These are phyloP conservation scores for Saccostrea echinata DNA, from an alignment of 1,140 invertebrate genomes.

Conservation along the genomic window DNA sequence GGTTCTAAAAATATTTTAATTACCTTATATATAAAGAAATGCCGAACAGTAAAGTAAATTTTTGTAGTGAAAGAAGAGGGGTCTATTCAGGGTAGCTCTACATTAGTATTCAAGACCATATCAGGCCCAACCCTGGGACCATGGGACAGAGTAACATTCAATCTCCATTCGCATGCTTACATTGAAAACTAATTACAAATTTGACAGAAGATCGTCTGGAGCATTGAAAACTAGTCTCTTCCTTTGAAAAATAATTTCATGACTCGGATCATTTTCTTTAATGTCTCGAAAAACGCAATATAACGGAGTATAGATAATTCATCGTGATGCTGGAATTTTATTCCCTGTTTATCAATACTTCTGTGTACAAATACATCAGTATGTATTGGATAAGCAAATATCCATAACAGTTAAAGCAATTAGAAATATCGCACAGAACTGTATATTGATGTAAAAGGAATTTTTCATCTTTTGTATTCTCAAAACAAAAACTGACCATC, in stretches of 20 bases:
- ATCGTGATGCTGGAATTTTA: not conserved
- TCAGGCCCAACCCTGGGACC: no score
- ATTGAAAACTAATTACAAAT: not conserved
- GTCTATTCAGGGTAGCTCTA: no score
- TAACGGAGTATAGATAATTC: not conserved
- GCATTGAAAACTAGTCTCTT: not conserved
- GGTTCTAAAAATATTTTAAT: no score
- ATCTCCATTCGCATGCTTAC: no score
- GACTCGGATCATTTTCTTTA: not conserved
- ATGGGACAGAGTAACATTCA: no score
- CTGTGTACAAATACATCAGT: constrained; percentile 1
- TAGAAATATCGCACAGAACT: not conserved
- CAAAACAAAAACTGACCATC: not conserved
- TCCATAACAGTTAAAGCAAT: not conserved
- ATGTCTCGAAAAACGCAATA: not conserved
- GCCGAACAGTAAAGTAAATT: no score
- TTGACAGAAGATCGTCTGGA: not conserved
- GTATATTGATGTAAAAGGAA: not conserved
- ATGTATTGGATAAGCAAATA: constrained; percentile 10
- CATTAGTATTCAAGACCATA: no score
- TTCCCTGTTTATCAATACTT: not conserved
- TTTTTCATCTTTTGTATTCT: not conserved
- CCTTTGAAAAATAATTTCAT: not conserved
- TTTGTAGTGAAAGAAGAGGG: no score
- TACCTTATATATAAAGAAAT: no score